phyloP scores from a whole-genome alignment of 2,888 invertebrate genomes.

The Drosophila parthenogenetica region DNA sequence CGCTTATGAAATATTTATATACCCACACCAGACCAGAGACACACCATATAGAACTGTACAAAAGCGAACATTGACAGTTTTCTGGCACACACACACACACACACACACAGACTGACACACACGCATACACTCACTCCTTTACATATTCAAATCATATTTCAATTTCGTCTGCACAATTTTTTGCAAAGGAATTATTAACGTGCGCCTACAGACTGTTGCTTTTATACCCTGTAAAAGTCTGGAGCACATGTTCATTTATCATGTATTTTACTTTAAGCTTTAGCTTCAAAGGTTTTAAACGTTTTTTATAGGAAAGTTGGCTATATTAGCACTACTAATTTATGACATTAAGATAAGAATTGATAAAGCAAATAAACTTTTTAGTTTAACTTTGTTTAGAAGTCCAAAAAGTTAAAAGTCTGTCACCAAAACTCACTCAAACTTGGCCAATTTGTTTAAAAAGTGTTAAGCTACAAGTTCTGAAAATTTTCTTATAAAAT shows the following conservation, averaged over 20 bases:
- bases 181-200: background rate
- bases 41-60: slow-evolving; percentile 7
- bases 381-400: too few relatives aligned
- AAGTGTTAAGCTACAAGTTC: background rate
- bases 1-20: slow-evolving; percentile 48
- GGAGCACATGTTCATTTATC: too few relatives aligned
- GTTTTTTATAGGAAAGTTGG: too few relatives aligned
- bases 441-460: background rate
- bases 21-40: background rate
- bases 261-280: too few relatives aligned
- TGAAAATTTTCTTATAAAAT: background rate
- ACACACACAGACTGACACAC: background rate
- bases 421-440: too few relatives aligned
- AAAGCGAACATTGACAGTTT: slow-evolving; percentile 25
- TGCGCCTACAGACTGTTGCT: slow-evolving; percentile 1
- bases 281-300: too few relatives aligned
- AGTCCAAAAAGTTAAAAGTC: too few relatives aligned
- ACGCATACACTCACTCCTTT: background rate
- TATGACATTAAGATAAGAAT: too few relatives aligned
- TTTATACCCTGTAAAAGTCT: slow-evolving; percentile 6
- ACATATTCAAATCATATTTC: slow-evolving; percentile 8
- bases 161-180: slow-evolving; percentile 2
- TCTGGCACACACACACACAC: slow-evolving; percentile 16
- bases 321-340: too few relatives aligned
- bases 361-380: too few relatives aligned